Percentiles rank a stretch among this genome's conserved stretches.
phyloP scores from a whole-genome alignment of 2,113 vertebrate species.

The Dissostichus mawsoni region DNA sequence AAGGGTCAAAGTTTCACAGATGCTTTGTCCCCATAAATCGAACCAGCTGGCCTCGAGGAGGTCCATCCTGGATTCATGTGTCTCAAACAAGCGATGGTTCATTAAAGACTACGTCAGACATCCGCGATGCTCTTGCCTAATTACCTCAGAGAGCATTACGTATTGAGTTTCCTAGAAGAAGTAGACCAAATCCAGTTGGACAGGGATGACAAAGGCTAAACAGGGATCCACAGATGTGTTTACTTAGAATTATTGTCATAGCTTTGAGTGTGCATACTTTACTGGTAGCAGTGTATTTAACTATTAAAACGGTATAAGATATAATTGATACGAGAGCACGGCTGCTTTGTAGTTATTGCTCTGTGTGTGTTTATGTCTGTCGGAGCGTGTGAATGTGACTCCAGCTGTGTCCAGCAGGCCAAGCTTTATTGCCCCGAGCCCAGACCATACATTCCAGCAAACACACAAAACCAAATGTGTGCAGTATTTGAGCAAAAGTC shows the following conservation, averaged over 20 bases:
- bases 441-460: slow-evolving; percentile 1
- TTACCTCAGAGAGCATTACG: slow-evolving; percentile 60
- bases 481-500: not conserved
- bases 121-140: slow-evolving; percentile 54
- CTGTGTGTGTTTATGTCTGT: slow-evolving; percentile 29
- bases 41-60: slow-evolving; percentile 63
- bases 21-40: slow-evolving; percentile 60
- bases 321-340: slow-evolving; percentile 14
- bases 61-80: slow-evolving; percentile 27
- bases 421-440: slow-evolving; percentile 14
- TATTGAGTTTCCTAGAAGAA: slow-evolving; percentile 24
- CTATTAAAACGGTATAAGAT: slow-evolving; percentile 14
- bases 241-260: slow-evolving; percentile 12
- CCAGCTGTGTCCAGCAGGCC: slow-evolving; percentile 38
- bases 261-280: slow-evolving; percentile 29
- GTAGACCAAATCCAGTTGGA: slow-evolving; percentile 44
- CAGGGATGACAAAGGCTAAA: slow-evolving; percentile 32
- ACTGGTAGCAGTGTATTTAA: slow-evolving; percentile 49
- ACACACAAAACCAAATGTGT: slow-evolving; percentile 4
- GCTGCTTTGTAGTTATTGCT: slow-evolving; percentile 28
- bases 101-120: slow-evolving; percentile 45
- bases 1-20: slow-evolving; percentile 54
- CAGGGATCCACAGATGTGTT: slow-evolving; percentile 51
- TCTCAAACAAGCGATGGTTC: slow-evolving; percentile 41
- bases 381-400: slow-evolving; percentile 23